These are phyloP conservation scores for Galaxea fascicularis DNA, from an alignment of 92 coral and sea anemone species.

Conservation along the genomic window DNA sequence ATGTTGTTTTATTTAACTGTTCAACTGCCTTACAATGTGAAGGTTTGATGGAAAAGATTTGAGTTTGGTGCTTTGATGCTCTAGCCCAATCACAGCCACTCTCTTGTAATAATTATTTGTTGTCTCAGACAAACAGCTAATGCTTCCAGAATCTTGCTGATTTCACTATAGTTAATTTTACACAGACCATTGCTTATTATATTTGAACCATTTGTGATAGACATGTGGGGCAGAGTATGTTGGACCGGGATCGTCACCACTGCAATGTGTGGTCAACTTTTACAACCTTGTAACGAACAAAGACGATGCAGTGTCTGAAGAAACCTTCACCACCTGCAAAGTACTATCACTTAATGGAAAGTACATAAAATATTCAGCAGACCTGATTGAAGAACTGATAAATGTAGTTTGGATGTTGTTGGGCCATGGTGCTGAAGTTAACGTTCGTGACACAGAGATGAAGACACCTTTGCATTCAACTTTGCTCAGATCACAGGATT, in stretches of 20 bases:
- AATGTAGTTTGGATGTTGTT: slow-evolving; percentile 77
- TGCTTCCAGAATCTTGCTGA: no score
- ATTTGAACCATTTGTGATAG: slow-evolving; percentile 22
- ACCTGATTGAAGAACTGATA: slow-evolving; percentile 78
- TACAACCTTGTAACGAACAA: slow-evolving; percentile 75
- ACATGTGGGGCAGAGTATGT: slow-evolving; percentile 84
- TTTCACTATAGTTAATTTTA: no score
- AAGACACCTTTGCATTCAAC: slow-evolving; percentile 86
- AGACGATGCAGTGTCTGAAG: slow-evolving; percentile 21
- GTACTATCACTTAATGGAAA: slow-evolving; percentile 56
- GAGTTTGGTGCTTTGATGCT: no score
- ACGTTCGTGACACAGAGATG: slow-evolving; percentile 76
- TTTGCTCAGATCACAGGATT: slow-evolving; percentile 73
- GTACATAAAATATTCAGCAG: slow-evolving; percentile 35
- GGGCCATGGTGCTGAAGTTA: slow-evolving; percentile 87
- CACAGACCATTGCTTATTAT: no score
- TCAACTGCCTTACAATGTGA: no score
- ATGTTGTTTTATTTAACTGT: no score
- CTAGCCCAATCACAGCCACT: no score
- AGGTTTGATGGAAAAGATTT: no score
- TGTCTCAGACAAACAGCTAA: no score
- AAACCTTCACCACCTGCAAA: slow-evolving; percentile 40
- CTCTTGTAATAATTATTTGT: no score
- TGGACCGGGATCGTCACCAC: slow-evolving; percentile 86
- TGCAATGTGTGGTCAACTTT: slow-evolving; percentile 79